Conservation (phyloP, 2,113 vertebrate genomes). For the Pardalotus punctatus region DNA sequence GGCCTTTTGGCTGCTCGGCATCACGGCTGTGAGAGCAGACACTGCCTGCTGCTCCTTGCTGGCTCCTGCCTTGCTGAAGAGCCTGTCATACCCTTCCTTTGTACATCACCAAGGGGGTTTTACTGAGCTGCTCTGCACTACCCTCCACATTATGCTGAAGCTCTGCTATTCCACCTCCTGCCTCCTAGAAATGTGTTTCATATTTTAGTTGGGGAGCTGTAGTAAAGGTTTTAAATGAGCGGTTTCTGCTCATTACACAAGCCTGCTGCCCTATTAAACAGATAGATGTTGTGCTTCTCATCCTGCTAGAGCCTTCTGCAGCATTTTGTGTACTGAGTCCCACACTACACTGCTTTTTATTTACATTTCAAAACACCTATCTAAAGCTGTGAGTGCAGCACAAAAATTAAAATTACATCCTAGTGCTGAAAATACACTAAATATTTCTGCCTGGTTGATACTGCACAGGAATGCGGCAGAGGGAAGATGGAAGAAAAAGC, state of each 20-base stretch:
- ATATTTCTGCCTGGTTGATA: not conserved
- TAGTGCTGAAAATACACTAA: not conserved
- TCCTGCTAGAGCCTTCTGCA: not conserved
- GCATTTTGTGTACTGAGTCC: not conserved
- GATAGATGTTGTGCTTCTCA: not conserved
- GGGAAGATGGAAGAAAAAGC: not conserved
- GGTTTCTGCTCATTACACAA: constrained; percentile 8
- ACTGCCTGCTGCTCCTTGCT: not conserved
- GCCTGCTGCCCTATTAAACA: not conserved
- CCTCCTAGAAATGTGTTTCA: not conserved
- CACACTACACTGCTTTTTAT: not conserved
- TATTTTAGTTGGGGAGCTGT: constrained; percentile 1
- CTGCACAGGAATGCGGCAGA: not conserved
- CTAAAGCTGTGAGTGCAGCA: not conserved
- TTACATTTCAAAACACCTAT: constrained; percentile 37
- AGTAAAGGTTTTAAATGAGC: not conserved
- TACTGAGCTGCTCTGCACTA: not conserved
- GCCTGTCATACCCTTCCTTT: not conserved
- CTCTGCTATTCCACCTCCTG: not conserved
- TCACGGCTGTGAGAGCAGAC: not conserved
- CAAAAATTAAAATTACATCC: not conserved
- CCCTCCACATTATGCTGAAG: not conserved
- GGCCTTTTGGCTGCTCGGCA: not conserved
- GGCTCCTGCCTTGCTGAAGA: not conserved
- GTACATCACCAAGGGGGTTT: not conserved